Percentiles rank a stretch among this genome's conserved stretches.
phyloP scores from a whole-genome alignment of 2,113 vertebrate species.

The Taxidea taxus region DNA sequence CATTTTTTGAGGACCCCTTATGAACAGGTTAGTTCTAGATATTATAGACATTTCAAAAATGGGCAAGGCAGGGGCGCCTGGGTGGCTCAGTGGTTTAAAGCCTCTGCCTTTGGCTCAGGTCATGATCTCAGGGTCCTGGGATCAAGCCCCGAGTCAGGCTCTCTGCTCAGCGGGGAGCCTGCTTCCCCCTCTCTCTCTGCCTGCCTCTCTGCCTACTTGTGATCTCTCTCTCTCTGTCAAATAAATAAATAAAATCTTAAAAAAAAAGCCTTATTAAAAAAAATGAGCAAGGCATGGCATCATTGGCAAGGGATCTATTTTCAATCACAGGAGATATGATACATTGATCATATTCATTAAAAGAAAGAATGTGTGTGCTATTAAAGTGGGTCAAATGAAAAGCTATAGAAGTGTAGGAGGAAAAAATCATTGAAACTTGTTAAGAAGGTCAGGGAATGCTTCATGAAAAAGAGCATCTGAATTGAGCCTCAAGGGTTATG shows the following conservation, averaged over 20 bases:
- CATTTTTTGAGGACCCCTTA: background rate
- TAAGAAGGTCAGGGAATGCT: background rate
- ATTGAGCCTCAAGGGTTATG: background rate
- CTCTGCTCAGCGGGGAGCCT: too few species aligned
- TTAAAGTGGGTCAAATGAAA: background rate
- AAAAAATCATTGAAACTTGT: background rate
- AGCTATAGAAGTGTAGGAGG: background rate
- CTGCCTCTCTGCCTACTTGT: too few species aligned
- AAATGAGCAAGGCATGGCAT: background rate
- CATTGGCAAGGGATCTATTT: background rate
- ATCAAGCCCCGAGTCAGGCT: too few species aligned
- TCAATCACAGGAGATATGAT: background rate
- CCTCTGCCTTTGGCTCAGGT: too few species aligned
- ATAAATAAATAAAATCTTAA: too few species aligned
- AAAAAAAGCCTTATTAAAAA: too few species aligned
- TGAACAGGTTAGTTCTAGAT: background rate
- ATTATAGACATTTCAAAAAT: background rate
- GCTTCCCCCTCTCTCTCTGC: too few species aligned
- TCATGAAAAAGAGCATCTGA: background rate
- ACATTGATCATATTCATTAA: background rate
- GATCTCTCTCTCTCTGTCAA: too few species aligned
- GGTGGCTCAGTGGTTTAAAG: too few species aligned
- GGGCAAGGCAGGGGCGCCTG: background rate
- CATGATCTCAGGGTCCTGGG: too few species aligned
- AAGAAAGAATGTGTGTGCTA: background rate